Base-by-base conservation (phyloP, 1,140 invertebrate species). In the Popillia japonica region DNA sequence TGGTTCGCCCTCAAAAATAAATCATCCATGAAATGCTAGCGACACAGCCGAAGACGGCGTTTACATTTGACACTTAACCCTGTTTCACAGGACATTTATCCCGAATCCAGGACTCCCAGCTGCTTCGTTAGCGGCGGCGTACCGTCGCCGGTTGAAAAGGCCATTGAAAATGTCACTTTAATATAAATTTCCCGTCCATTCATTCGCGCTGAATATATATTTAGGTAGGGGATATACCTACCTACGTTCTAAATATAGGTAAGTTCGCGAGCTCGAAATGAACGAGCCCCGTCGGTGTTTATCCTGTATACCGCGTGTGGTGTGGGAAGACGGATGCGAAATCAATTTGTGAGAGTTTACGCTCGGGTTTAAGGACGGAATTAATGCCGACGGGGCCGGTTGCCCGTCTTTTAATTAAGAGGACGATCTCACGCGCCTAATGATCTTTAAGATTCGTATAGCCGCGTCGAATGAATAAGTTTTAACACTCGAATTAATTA, bases 261-360 rank as follows among this genome's bases (percentile, higher is more conserved):
- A 34, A 34, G 27, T 34, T 34, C 4, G 27, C 27, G 27, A 1
- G 27, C 27, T 34, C 27, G 27, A 34, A 34, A 34, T 34, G 27
- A 55, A 7, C 14, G 48, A 6, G 11, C 48, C 11, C 11, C 48
- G n/a, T n/a, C n/a, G 48, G 7, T 34, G 27, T 55, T 48, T 48
- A 10, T 48, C 44, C 44, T n/a, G 44, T n/a, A 3, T 0, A 9
- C 41, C 41, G 8, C 44, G 44, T 14, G 44, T 17, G n/a, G 27
- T 6, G 48, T 55, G 17, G 17, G 48, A 17, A 55, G 48, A 55
- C 17, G 48, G 17, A 55, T 55, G 48, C 17, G 17, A 17, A 55
- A 55, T 55, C 48, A 55, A 55, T 55, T 55, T n/a, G 48, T 55
- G 48, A 14, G 48, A 55, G 17, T 55, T 55, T 55, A 55, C 17